phyloP scores from a whole-genome alignment of 2,113 vertebrate species.

The Tachysurus fulvidraco region DNA sequence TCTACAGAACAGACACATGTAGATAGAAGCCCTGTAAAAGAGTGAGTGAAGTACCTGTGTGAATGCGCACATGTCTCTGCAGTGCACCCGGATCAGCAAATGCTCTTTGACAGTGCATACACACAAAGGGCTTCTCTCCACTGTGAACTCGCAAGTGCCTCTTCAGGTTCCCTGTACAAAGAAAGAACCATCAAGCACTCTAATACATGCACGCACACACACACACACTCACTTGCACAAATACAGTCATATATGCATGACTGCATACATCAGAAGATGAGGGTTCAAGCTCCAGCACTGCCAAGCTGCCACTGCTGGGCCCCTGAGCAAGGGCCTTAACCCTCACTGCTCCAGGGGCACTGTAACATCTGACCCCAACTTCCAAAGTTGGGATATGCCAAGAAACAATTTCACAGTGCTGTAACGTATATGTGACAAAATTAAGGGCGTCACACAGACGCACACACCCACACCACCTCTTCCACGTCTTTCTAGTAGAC shows the following conservation, averaged over 20 bases:
- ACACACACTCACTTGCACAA: not conserved
- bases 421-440: no score
- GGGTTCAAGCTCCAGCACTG: no score
- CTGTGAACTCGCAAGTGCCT: slow-evolving; percentile 95
- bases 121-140: slow-evolving; percentile 93
- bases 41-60: slow-evolving; percentile 79
- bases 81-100: slow-evolving; percentile 92
- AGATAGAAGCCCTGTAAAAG: not conserved
- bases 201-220: not conserved
- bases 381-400: no score
- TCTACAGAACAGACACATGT: not conserved
- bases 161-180: slow-evolving; percentile 87
- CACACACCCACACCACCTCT: not conserved
- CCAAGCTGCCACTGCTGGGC: no score
- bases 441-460: not conserved
- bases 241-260: not conserved
- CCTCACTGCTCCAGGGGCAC: no score
- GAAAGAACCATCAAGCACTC: slow-evolving; percentile 8
- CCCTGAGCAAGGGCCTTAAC: no score
- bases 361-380: no score
- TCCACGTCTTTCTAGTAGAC: not conserved
- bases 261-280: no score
- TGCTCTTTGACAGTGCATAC: slow-evolving; percentile 90
- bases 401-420: no score
- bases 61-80: slow-evolving; percentile 94